phyloP scores from a whole-genome alignment of 2,113 vertebrate species.

The Mus spicilegus region DNA sequence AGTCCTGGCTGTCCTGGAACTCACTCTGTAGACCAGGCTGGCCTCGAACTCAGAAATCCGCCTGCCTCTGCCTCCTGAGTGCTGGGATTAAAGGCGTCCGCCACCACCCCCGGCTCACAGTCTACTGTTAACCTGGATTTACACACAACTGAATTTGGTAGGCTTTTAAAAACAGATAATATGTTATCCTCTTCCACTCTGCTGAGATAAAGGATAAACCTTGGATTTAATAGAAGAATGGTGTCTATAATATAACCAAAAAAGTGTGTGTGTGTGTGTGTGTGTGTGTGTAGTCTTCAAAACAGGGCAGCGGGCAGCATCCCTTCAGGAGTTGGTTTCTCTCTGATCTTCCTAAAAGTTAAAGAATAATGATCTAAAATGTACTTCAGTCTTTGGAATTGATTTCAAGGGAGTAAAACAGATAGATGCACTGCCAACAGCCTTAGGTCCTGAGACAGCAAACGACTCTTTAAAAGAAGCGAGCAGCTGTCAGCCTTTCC shows the following conservation, averaged over 20 bases:
- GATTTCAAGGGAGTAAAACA: slow-evolving; percentile 39
- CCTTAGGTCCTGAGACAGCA: slow-evolving; percentile 19
- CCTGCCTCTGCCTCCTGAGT: too few species aligned
- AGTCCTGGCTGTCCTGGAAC: too few species aligned
- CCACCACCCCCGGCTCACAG: too few species aligned
- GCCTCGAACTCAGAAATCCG: too few species aligned
- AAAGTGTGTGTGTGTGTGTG: neutral
- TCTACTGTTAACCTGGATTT: neutral
- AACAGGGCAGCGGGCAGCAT: neutral
- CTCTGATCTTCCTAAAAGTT: slow-evolving; percentile 21
- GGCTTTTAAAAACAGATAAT: slow-evolving; percentile 1
- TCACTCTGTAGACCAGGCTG: too few species aligned
- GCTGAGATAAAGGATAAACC: slow-evolving; percentile 3
- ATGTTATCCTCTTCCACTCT: neutral
- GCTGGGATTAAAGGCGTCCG: too few species aligned
- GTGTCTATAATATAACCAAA: neutral
- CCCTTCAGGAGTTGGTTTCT: slow-evolving; percentile 15
- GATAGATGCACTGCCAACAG: neutral
- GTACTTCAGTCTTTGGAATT: slow-evolving; percentile 55
- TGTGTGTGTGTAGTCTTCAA: neutral
- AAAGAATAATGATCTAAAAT: slow-evolving; percentile 15
- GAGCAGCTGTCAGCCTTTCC: slow-evolving; percentile 52
- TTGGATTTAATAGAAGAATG: neutral
- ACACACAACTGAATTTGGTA: neutral
- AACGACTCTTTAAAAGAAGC: slow-evolving; percentile 28